phyloP scores from a whole-genome alignment of 2,113 vertebrate genomes.

The Platysternon megacephalum region DNA sequence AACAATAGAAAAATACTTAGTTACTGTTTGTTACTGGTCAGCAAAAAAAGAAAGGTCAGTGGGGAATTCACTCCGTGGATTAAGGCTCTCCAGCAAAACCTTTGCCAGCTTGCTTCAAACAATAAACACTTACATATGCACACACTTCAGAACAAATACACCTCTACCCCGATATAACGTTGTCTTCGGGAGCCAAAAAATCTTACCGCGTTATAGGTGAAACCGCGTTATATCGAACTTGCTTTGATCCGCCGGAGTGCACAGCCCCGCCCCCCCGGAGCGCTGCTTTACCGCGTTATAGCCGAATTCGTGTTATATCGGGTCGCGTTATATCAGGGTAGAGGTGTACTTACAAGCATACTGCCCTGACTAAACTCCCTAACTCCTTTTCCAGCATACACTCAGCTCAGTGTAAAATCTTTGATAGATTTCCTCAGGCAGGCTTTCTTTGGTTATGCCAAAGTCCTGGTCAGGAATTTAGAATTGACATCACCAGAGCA shows the following conservation, averaged over 20 bases:
- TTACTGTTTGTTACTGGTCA: not conserved
- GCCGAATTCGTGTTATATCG: no score
- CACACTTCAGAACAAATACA: not conserved
- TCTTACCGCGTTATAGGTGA: no score
- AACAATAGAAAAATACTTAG: not conserved
- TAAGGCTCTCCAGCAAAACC: not conserved
- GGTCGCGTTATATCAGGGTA: no score
- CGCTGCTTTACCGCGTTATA: no score
- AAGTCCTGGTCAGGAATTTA: not conserved
- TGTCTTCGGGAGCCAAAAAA: no score
- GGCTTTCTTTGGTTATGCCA: no score
- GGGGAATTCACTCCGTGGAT: not conserved
- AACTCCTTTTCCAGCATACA: not conserved
- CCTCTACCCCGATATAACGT: no score
- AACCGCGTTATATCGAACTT: no score
- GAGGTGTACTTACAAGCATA: not conserved
- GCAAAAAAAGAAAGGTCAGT: not conserved
- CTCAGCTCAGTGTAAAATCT: not conserved
- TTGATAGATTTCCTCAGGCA: not conserved
- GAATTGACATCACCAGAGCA: not conserved
- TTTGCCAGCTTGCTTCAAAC: not conserved
- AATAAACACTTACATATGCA: not conserved
- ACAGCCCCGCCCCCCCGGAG: no score
- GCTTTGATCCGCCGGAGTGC: no score
- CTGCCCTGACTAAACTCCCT: not conserved